Percentiles rank a stretch among this genome's conserved stretches.
Evolutionary conservation across 2,888 invertebrate genomes (phyloP).

Genomic region (Apomyelois bistriatella): DNA sequence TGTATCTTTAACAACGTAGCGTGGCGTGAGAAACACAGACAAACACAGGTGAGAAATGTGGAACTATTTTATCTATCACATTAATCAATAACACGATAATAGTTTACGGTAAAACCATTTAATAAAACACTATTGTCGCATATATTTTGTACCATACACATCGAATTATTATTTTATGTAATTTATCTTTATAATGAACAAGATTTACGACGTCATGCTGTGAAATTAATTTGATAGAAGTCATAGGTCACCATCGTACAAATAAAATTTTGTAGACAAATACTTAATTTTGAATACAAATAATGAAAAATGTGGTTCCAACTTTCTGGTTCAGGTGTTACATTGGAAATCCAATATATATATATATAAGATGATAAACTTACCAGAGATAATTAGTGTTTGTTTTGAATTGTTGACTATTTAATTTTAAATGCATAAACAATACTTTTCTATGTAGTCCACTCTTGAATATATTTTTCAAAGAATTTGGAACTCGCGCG

Average conservation of each 20-base stretch:
- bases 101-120: constrained; percentile 8
- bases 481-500: no score
- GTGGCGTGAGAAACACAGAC: constrained; percentile 1
- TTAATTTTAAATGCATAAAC: no score
- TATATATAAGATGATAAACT: constrained; percentile 19
- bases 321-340: constrained; percentile 33
- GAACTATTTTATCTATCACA: neutral
- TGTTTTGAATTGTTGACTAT: neutral
- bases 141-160: neutral
- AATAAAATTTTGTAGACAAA: constrained; percentile 14
- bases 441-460: no score
- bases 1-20: neutral
- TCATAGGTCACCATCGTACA: constrained; percentile 17
- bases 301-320: neutral
- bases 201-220: constrained; percentile 8
- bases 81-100: constrained; percentile 2
- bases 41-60: no score
- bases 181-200: constrained; percentile 4
- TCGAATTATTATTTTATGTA: constrained; percentile 10
- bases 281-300: neutral
- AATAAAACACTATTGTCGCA: constrained; percentile 2
- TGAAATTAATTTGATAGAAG: constrained; percentile 2
- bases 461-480: no score
- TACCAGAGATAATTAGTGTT: neutral
- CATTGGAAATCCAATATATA: constrained; percentile 31